Conservation (phyloP, 2,888 invertebrate genomes). For the Andrena bucephala region DNA sequence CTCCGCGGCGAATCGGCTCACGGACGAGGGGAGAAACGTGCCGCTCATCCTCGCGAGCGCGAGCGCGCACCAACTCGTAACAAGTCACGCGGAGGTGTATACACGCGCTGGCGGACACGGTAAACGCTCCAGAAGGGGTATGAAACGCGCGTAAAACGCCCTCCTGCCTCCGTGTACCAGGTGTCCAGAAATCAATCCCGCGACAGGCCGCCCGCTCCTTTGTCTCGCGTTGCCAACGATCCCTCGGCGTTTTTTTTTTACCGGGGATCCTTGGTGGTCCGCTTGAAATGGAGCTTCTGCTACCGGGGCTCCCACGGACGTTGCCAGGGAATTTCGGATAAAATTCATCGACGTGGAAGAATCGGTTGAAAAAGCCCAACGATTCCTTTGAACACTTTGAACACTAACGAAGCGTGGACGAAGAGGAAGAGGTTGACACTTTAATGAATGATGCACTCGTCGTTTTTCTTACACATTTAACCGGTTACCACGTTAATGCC, state of each 20-base stretch:
- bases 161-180: constrained; percentile 60
- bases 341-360: not conserved
- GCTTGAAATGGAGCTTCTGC: not conserved
- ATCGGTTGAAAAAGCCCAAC: not conserved
- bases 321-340: not conserved
- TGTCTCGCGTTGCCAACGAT: constrained; percentile 32
- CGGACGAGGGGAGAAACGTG: constrained; percentile 37
- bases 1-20: constrained; percentile 69
- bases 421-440: constrained; percentile 47
- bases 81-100: constrained; percentile 63
- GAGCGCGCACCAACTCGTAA: constrained; percentile 41
- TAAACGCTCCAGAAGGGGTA: constrained; percentile 62
- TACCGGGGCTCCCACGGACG: not conserved
- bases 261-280: constrained; percentile 38
- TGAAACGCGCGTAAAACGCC: constrained; percentile 71
- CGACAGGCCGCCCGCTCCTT: constrained; percentile 35
- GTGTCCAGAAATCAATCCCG: constrained; percentile 72
- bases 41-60: constrained; percentile 49
- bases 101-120: constrained; percentile 62
- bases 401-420: constrained; percentile 11
- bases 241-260: not conserved
- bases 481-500: constrained; percentile 56
- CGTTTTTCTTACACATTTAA: constrained; percentile 51
- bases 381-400: not conserved
- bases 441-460: constrained; percentile 54